Percentiles rank a stretch among this genome's conserved stretches.
Conservation (phyloP, 2,113 vertebrate genomes). For the Epinephelus lanceolatus region DNA sequence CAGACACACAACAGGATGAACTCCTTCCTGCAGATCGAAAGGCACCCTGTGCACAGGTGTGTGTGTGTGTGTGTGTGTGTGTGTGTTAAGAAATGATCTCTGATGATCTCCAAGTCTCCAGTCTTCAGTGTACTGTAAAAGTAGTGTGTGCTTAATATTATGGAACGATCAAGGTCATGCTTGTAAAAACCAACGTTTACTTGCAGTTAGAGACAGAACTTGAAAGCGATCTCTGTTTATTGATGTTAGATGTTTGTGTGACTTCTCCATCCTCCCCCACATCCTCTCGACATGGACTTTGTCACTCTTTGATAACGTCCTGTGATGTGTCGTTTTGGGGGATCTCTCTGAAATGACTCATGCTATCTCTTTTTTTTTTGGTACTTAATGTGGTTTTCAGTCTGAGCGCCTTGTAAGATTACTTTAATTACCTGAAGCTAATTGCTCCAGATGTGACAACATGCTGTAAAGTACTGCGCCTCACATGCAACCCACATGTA, state of each 20-base stretch:
- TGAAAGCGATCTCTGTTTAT: not conserved
- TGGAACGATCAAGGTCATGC: too few species aligned
- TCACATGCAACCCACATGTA: not conserved
- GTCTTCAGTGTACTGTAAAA: too few species aligned
- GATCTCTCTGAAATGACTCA: not conserved
- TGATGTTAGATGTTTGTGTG: not conserved
- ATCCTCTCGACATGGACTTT: not conserved
- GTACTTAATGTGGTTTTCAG: not conserved
- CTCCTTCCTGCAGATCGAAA: too few species aligned
- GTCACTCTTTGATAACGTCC: not conserved
- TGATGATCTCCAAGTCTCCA: too few species aligned
- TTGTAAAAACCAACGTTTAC: too few species aligned
- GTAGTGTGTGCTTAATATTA: too few species aligned
- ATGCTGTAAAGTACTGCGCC: not conserved
- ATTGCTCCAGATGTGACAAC: conserved; percentile 4
- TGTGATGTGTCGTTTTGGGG: not conserved
- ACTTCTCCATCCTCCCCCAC: too few species aligned
- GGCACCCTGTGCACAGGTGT: too few species aligned
- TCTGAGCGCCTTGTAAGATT: not conserved
- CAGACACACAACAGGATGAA: too few species aligned
- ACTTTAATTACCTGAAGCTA: not conserved
- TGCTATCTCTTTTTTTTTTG: not conserved
- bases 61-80: too few species aligned
- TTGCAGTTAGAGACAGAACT: not conserved
- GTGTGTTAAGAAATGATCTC: not conserved